A percentile compares a stretch with the other conserved stretches of the same genome.
phyloP scores from a whole-genome alignment of 53 echinoderm and acorn worm genomes.

The Actinopyga echinites region DNA sequence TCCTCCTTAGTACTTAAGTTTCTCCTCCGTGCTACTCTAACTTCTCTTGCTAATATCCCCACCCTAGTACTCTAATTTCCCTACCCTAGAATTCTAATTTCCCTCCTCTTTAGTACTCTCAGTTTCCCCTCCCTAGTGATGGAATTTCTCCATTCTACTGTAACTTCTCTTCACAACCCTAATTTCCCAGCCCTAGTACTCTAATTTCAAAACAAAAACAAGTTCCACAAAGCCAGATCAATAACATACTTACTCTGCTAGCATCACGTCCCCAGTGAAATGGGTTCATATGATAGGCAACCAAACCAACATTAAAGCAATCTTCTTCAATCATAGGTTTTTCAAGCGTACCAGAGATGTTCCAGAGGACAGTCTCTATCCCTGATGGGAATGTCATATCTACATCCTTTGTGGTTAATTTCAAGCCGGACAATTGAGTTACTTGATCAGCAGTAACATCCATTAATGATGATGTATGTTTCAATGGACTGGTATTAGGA shows the following conservation, averaged over 20 bases:
- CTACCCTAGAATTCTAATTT: no score
- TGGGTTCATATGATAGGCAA: constrained; percentile 75
- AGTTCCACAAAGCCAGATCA: no score
- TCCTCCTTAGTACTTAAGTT: no score
- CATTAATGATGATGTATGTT: neutral
- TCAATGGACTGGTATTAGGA: neutral
- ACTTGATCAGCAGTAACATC: neutral
- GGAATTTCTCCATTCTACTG: no score
- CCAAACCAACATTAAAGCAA: constrained; percentile 75
- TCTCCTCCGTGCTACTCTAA: no score
- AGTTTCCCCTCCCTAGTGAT: no score
- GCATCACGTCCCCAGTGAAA: constrained; percentile 68
- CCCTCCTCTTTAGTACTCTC: no score
- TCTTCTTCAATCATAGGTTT: neutral
- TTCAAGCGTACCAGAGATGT: neutral
- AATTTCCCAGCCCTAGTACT: no score
- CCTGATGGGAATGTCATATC: neutral
- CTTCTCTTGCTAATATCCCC: no score
- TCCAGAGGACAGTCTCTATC: neutral
- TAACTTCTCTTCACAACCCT: no score
- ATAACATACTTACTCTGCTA: constrained; percentile 62
- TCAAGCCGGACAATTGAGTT: neutral
- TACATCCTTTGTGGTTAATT: constrained; percentile 5
- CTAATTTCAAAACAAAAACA: no score
- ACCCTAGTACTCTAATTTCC: no score